Evolutionary conservation across 2,888 invertebrate genomes (phyloP), one percentile per base, ranked within the genome.

Genomic region (Antheraea assamensis): DNA sequence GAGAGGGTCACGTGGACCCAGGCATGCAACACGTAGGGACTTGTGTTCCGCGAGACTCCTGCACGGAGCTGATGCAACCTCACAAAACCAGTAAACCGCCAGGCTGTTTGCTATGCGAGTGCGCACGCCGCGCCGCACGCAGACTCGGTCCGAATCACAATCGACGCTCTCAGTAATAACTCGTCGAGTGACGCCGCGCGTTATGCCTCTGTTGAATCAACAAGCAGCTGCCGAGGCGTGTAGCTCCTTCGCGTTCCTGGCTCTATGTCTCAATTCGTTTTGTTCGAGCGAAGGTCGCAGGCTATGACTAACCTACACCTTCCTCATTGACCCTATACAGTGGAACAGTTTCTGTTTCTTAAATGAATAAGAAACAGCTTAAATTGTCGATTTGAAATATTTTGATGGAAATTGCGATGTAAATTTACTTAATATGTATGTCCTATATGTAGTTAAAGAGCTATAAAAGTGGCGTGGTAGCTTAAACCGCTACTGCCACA

Each of bases 111-210:
- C 27, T 64, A 64, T 64, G 61, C 61, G 61, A 64, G 30, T 15
- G 27, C 27, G 61, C 61, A 83, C 85, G 76, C 80, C 78, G 78
- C 78, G 73, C 79, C 80, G 81, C 80, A 79, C 81, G 80, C 79
- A 78, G 77, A 79, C 83, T 82, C 80, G 81, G 81, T 83, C 83
- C 80, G 88, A 88, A 89, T 89, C 85, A 83, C 89, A 89, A 90
- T 86, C 80, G 83, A 82, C 85, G 78, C 85, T 80, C 85, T 79
- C 83, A 85, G 88, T 83, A 85, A 89, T 90, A 90, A 90, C 90
- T 90, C 87, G 85, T 83, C 81, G 83, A 83, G 81, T 77, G 77
- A 74, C 76, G 80, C 78, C 80, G 80, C 81, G 61, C 30, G 79
- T 78, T 79, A 80, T 81, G 30, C 17, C 61, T 64, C 61, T 30